Evolutionary conservation across 2,113 vertebrate genomes (phyloP).

Genomic region (Atrichornis clamosus): DNA sequence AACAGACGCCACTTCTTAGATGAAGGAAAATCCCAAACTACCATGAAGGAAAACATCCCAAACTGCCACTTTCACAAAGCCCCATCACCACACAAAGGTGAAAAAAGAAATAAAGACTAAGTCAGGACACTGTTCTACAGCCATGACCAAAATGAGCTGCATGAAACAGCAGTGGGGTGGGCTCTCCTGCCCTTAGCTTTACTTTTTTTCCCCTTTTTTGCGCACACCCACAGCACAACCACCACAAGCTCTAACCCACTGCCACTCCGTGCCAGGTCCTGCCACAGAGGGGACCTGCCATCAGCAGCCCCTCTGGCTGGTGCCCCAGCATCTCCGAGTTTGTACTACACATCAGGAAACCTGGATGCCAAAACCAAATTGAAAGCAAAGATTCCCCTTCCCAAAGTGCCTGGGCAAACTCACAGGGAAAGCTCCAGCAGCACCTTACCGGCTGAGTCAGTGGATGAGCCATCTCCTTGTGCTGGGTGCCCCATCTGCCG

Average conservation of each 20-base stretch:
- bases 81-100: background rate
- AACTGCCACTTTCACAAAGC: background rate
- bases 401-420: background rate
- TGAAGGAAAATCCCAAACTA: background rate
- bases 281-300: background rate
- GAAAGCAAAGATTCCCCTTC: background rate
- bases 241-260: background rate
- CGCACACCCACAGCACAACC: background rate
- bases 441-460: constrained; percentile 48
- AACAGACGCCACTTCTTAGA: background rate
- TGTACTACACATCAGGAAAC: background rate
- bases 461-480: constrained; percentile 51
- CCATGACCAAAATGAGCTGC: background rate
- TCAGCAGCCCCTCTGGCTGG: background rate
- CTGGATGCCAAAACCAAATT: background rate
- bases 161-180: background rate
- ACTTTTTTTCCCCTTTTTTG: background rate
- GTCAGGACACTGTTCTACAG: background rate
- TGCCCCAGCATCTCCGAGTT: background rate
- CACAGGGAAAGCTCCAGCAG: background rate
- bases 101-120: background rate
- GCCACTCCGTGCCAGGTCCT: rapidly evolving
- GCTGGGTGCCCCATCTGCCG: constrained; percentile 45
- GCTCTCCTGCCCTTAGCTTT: background rate
- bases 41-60: background rate